These are phyloP conservation scores for Apamea sordens DNA, from an alignment of 2,888 invertebrate species.

Conservation along the genomic window DNA sequence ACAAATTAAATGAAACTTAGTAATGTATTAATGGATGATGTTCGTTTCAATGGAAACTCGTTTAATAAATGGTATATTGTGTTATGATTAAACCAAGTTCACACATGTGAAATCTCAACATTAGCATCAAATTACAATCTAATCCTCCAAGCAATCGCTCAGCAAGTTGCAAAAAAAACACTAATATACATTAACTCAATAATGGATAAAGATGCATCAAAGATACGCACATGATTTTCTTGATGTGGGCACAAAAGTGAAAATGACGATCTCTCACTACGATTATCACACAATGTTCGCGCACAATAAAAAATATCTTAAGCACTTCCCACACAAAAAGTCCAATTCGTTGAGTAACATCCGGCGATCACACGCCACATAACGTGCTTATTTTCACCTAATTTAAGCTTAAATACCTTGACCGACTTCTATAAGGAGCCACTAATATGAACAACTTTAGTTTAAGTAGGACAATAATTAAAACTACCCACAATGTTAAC, in stretches of 20 bases:
- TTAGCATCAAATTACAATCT: slow-evolving; percentile 64
- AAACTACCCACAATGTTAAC: slow-evolving; percentile 72
- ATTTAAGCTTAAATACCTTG: slow-evolving; percentile 77
- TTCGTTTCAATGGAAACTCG: slow-evolving; percentile 23
- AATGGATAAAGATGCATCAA: slow-evolving; percentile 50
- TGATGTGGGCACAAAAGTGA: slow-evolving; percentile 81
- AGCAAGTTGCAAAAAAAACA: slow-evolving; percentile 39
- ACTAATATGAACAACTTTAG: slow-evolving; percentile 67
- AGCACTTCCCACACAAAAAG: slow-evolving; percentile 81
- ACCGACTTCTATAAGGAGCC: slow-evolving; percentile 75
- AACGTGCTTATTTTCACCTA: slow-evolving; percentile 79
- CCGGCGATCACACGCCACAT: slow-evolving; percentile 73
- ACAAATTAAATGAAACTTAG: slow-evolving; percentile 32
- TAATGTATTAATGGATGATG: slow-evolving; percentile 16
- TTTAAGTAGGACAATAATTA: slow-evolving; percentile 65
- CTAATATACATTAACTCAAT: slow-evolving; percentile 49
- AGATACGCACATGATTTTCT: slow-evolving; percentile 70
- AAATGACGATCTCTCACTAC: slow-evolving; percentile 83
- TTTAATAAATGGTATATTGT: slow-evolving; percentile 52
- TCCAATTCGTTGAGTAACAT: slow-evolving; percentile 77
- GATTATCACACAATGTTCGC: slow-evolving; percentile 80
- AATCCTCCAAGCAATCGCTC: slow-evolving; percentile 53
- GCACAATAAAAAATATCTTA: slow-evolving; percentile 77
- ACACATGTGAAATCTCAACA: slow-evolving; percentile 56
- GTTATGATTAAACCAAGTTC: slow-evolving; percentile 48